Percentiles rank a stretch among this genome's conserved stretches.
These are phyloP conservation scores for Phataginus tetradactyla DNA, from an alignment of 2,797 vertebrate species.

Conservation along the genomic window DNA sequence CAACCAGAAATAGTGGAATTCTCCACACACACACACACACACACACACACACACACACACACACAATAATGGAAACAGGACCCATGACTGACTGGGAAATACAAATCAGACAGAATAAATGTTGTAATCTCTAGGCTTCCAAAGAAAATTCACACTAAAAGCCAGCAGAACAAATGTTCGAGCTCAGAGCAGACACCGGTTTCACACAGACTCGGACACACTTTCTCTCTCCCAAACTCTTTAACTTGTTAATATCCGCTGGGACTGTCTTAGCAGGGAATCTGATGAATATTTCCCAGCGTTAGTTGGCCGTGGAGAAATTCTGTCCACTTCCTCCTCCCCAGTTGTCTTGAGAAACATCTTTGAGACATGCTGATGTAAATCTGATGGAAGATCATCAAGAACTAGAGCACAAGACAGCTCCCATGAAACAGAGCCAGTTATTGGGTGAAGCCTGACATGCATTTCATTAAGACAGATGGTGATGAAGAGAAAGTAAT, in stretches of 20 bases:
- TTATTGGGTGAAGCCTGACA: neutral
- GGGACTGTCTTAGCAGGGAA: neutral
- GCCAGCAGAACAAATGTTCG: neutral
- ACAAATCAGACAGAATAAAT: neutral
- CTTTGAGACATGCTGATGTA: neutral
- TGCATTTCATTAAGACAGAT: neutral
- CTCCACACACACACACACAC: neutral
- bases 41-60: too few relatives aligned
- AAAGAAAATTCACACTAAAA: neutral
- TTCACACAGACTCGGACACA: neutral
- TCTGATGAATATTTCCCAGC: neutral
- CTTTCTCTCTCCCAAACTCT: neutral
- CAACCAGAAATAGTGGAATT: conserved; percentile 7
- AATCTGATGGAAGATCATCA: neutral
- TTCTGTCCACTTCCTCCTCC: neutral
- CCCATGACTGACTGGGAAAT: neutral
- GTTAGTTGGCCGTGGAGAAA: neutral
- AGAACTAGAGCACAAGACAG: neutral
- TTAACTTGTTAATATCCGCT: neutral
- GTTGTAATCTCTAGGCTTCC: neutral
- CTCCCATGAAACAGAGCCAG: neutral
- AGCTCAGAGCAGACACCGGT: neutral
- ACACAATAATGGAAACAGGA: neutral
- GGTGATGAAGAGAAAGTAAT: neutral
- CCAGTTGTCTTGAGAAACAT: neutral